These are phyloP conservation scores for Norana najaformis DNA, from an alignment of 2,888 invertebrate genomes.

Conservation along the genomic window DNA sequence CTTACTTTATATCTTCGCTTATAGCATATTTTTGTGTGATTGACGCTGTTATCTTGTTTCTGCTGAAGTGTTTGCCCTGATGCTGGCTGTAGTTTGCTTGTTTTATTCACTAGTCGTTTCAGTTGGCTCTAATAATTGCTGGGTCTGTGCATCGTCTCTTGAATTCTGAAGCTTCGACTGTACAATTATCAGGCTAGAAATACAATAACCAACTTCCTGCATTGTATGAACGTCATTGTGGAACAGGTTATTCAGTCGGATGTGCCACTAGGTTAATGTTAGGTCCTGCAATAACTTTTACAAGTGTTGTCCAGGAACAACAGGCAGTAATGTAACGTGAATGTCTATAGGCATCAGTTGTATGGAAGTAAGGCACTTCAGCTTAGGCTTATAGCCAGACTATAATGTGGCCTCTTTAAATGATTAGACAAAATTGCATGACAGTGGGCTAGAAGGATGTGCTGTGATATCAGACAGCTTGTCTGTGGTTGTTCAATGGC, in stretches of 20 bases:
- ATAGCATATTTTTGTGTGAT: not conserved
- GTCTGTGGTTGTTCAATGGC: not conserved
- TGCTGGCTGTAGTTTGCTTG: not conserved
- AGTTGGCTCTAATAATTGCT: not conserved
- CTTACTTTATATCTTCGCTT: not conserved
- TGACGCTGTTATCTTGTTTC: too few species aligned
- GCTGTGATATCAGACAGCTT: not conserved
- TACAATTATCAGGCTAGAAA: not conserved
- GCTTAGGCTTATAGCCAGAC: not conserved
- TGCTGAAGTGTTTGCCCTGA: not conserved
- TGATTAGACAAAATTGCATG: not conserved
- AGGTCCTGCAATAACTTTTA: not conserved
- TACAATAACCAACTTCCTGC: not conserved
- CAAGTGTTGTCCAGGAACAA: not conserved
- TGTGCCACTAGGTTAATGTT: not conserved
- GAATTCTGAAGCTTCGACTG: not conserved
- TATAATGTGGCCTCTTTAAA: not conserved
- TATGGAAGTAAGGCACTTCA: too few species aligned
- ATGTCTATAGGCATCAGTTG: not conserved
- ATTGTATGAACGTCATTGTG: not conserved
- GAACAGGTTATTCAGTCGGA: not conserved
- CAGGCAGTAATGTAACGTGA: not conserved
- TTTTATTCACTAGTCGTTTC: not conserved
- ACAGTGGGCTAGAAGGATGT: not conserved
- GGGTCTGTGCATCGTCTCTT: not conserved